Evolutionary conservation across 92 coral and sea anemone species (phyloP), one percentile per base, ranked within the genome.

Genomic region (Porites rus): DNA sequence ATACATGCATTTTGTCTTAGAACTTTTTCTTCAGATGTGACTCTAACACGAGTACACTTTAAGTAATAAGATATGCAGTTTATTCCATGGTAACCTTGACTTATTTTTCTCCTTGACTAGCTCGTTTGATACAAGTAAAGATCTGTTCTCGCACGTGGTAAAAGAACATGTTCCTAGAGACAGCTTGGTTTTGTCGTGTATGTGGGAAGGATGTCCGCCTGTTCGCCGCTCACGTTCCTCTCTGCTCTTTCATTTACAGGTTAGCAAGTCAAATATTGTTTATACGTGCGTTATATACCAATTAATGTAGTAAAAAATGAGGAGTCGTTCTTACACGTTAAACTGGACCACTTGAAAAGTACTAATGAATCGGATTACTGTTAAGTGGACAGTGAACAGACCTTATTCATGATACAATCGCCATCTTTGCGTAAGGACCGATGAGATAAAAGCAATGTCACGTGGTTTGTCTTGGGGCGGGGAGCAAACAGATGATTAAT

Each of bases 151-250:
- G 9, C 99, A 97, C 81, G 98, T 96, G 84, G 95, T 97, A 18
- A 92, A 86, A 69, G 90, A 86, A 17, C 99, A 97, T 43, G 98
- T 96, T 7, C 96, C 99, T 19, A 89, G 92, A 61, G 96, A 97
- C 73, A 90, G 91, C 25, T 87, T 97, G 77, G 88, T 92, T 50
- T 93, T 96, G 95, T 87, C 97, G 1, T 97, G 99, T 76, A 90
- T 92, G 96, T 97, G 99, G 99, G 98, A 97, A 78, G 98, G 96
- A 51, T 97, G 99, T 59, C 83, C 95, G 9, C 91, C 95, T 43
- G 99, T 95, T 61, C 95, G 99, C 52, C 98, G 99, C 56, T 97
- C 99, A 18, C 91, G 99, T 31, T 96, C 99, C 13, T 97, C 99
- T 0, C 81, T 97, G 16, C 89, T 97, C 7, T 97, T 95, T 83